These are phyloP conservation scores for Poliocrania exsul DNA, from an alignment of 2,797 vertebrate genomes.

Conservation along the genomic window DNA sequence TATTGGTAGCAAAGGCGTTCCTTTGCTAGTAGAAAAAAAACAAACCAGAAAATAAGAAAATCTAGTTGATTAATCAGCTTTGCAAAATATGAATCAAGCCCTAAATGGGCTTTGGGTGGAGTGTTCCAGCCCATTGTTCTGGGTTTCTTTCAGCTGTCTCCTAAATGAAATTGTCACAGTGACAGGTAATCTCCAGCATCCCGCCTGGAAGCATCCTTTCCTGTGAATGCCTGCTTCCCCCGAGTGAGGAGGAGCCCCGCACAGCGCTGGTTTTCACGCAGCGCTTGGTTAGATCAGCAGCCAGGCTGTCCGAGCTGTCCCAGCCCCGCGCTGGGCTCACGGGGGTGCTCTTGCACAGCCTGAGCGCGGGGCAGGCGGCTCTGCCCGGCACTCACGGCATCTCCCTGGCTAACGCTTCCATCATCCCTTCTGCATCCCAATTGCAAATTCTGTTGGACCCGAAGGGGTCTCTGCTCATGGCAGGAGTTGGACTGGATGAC, in stretches of 20 bases:
- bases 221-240: not conserved
- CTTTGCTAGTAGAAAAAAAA: constrained; percentile 66
- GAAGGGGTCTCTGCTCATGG: not conserved
- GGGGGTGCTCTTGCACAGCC: constrained; percentile 59
- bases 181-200: not conserved
- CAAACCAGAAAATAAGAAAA: not conserved
- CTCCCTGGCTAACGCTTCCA: not conserved
- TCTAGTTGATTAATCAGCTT: not conserved
- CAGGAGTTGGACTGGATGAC: not conserved
- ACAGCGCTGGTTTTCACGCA: not conserved
- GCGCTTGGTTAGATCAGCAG: not conserved
- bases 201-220: not conserved
- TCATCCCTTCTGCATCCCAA: not conserved
- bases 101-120: not conserved
- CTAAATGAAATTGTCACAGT: not conserved
- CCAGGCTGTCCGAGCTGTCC: accelerated
- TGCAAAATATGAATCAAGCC: not conserved
- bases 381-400: accelerated
- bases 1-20: constrained; percentile 52
- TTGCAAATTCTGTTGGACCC: not conserved
- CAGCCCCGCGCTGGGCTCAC: not conserved
- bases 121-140: not conserved
- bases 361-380: not conserved
- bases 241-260: not conserved
- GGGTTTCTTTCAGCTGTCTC: not conserved